Evolutionary conservation across 2,113 vertebrate species (phyloP).

Genomic region (Anguilla japonica): DNA sequence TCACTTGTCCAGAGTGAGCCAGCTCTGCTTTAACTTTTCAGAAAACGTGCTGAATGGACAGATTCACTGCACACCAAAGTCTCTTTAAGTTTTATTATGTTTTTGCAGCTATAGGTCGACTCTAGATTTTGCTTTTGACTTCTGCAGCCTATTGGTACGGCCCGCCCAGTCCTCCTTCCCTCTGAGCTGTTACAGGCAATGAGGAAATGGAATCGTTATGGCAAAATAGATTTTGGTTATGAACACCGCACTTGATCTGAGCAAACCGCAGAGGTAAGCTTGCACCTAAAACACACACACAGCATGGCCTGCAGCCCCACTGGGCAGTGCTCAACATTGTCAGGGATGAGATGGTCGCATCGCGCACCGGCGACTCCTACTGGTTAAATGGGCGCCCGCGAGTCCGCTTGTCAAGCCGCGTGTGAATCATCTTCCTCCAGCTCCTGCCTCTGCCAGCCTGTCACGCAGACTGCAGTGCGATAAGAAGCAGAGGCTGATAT

Average conservation of each 20-base stretch:
- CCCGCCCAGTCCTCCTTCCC: neutral
- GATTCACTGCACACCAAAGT: neutral
- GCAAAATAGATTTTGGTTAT: slow-evolving; percentile 21
- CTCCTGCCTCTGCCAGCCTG: no score
- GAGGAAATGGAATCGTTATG: slow-evolving; percentile 20
- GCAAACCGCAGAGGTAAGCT: neutral
- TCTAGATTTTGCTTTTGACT: slow-evolving; percentile 9
- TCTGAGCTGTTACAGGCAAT: slow-evolving; percentile 1
- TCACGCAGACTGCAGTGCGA: no score
- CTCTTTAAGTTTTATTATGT: neutral
- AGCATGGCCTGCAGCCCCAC: neutral
- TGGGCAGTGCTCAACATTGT: no score
- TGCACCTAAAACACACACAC: neutral
- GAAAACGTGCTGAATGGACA: slow-evolving; percentile 11
- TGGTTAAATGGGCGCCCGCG: no score
- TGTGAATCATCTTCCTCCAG: no score
- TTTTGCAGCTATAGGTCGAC: slow-evolving; percentile 18
- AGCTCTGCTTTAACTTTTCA: slow-evolving; percentile 20
- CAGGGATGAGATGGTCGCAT: neutral
- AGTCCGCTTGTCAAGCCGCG: no score
- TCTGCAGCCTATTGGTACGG: neutral
- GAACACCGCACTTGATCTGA: neutral
- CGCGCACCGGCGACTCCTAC: neutral
- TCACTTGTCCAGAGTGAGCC: neutral
- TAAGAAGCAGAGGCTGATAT: no score